Evolutionary conservation across 1,140 invertebrate species (phyloP), one percentile per base, ranked within the genome.

Genomic region (Brachionus plicatilis): DNA sequence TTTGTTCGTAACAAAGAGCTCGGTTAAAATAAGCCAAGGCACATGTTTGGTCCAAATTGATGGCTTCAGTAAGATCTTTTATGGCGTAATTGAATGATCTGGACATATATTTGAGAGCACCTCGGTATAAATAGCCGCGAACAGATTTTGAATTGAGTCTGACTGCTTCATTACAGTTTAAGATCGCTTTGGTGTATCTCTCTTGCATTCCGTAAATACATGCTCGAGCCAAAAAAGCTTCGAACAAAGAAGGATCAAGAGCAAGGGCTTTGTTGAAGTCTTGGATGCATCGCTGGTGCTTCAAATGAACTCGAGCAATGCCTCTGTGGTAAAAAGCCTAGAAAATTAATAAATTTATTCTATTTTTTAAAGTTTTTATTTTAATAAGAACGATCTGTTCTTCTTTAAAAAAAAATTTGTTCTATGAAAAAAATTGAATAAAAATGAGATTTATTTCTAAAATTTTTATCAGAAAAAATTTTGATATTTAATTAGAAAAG

Each of bases 121-220:
- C 89, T 86, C 89, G 88, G 85, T 89, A 90, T 17, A 90, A 85
- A 83, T 87, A 89, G 24, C 88, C 88, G 70, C 89, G 85, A 8
- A 89, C 86, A 86, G 88, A 89, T n/a, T 87, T 87, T 33, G 89
- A 88, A 85, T 89, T 87, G 17, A 90, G 85, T 60, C 86, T 87
- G 33, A 90, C 87, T 20, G 89, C 89, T 85, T 90, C 88, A 85
- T 90, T 90, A 86, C 89, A 90, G 86, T 90, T 90, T 29, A 90
- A 86, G 56, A 90, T 89, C 33, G 89, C 89, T 85, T 90, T 90
- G 17, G 87, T 87, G 79, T 41, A 56, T 20, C 83, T 27, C 14
- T 84, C 24, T 53, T 72, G 68, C 24, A 56, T 75, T 17, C 29
- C 83, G 17, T 75, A 84, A 53, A 75, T 65, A 45, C 45, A 72